Conservation (phyloP, 2,888 invertebrate genomes). For the Cheilosia urbana region DNA sequence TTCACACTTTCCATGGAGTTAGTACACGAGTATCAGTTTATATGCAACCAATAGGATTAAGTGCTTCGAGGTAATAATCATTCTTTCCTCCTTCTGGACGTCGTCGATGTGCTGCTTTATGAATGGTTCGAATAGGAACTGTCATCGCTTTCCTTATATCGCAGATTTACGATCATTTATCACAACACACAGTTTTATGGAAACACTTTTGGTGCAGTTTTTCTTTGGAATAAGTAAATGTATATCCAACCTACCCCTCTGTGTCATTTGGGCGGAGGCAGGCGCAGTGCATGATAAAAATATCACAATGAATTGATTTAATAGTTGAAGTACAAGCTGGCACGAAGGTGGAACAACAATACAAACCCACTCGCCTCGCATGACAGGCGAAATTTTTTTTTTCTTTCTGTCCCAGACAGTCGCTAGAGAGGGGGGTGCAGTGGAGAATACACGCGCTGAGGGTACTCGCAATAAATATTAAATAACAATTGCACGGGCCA, state of each 20-base stretch:
- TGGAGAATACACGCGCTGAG: neutral
- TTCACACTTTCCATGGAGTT: slow-evolving; percentile 62
- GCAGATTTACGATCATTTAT: slow-evolving; percentile 72
- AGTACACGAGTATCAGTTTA: neutral
- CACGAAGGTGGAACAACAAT: slow-evolving; percentile 54
- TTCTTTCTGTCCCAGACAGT: slow-evolving; percentile 43
- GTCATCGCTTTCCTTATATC: slow-evolving; percentile 72
- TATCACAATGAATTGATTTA: slow-evolving; percentile 67
- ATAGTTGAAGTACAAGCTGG: slow-evolving; percentile 51
- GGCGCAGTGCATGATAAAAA: slow-evolving; percentile 50
- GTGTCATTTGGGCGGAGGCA: neutral
- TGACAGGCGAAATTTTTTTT: slow-evolving; percentile 26
- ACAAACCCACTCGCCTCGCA: slow-evolving; percentile 36
- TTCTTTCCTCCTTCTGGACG: slow-evolving; percentile 12
- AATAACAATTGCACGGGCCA: slow-evolving; percentile 50
- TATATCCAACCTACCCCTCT: too few relatives aligned
- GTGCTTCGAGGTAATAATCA: slow-evolving; percentile 49
- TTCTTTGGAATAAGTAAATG: neutral
- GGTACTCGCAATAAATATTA: slow-evolving; percentile 49
- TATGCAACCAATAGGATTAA: slow-evolving; percentile 59
- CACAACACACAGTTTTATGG: slow-evolving; percentile 62
- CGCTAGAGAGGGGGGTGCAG: slow-evolving; percentile 10
- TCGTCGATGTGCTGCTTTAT: neutral
- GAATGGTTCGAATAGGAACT: slow-evolving; percentile 51
- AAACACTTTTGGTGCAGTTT: slow-evolving; percentile 57